Base-by-base conservation (phyloP, 2,113 vertebrate genomes). In the Osmerus eperlanus region DNA sequence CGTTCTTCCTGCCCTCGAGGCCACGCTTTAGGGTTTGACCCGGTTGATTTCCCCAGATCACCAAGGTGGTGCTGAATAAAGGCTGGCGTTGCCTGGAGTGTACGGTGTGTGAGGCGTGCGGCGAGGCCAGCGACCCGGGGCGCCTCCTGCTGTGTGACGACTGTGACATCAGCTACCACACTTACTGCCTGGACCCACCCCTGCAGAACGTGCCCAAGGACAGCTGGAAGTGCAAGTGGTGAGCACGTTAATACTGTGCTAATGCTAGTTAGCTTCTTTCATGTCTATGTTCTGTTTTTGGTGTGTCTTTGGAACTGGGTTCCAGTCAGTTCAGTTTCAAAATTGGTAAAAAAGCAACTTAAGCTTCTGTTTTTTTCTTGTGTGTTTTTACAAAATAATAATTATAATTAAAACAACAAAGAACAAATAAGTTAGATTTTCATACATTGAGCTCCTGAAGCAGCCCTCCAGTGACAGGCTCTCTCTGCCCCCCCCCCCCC, bases 201-300 rank as follows among this genome's bases (percentile, higher is more conserved):
- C 86, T 99, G 89, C 97, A 99, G 89, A 99, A 97, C 0, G 97
- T 99, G 7, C 97, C 97, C 2, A 99, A 97, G 81, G 97, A 96
- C 73, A 96, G 97, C 88, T 99, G 97, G 97, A 99, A 99, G 87
- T 99, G 97, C 92, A 97, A 96, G 94, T 99, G 97, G 97, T 98
- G 16, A 11, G 23, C 28, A 8, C 15, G 5, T n/a, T 5, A 0
- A 18, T 28, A 7, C 52, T 62, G 65, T 64, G 23, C 58, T 67
- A 47, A 12, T 23, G 28, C 14, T 14, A 12, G 2, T 52, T 25
- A 15, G 4, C 41, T 21, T 51, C 52, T 61, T 14, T 12, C 18
- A 51, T 29, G 16, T n/a, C 23, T 32, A 56, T 47, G 32, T 36
- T 36, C 32, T 36, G 32, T 32, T 32, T 32, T 32, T 32, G 29